Percentiles rank a stretch among this genome's conserved stretches.
Conservation (phyloP, 2,797 vertebrate genomes). For the Cyprinodon diabolis region DNA sequence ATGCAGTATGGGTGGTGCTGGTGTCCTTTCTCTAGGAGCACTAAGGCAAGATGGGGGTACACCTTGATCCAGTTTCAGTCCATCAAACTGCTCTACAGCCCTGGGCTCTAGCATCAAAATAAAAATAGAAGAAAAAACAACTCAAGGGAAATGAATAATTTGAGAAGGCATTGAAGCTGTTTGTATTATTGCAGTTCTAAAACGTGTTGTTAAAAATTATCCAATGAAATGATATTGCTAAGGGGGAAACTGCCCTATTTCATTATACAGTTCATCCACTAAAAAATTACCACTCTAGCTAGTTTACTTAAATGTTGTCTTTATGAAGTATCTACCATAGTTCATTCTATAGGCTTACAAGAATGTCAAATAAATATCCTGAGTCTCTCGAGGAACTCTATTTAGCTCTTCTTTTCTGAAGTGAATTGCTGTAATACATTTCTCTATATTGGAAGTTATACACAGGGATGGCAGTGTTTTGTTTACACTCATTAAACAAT, state of each 20-base stretch:
- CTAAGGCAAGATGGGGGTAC: background rate
- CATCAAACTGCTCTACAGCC: background rate
- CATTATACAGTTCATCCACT: background rate
- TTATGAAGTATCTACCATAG: background rate
- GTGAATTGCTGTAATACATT: constrained; percentile 41
- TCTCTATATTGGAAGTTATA: constrained; percentile 27
- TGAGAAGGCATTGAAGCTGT: background rate
- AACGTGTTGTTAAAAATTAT: background rate
- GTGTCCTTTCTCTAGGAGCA: background rate
- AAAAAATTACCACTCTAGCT: background rate
- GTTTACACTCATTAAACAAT: constrained; percentile 44
- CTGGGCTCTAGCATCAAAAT: background rate
- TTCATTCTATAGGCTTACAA: background rate
- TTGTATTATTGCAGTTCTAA: background rate
- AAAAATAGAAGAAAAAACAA: background rate
- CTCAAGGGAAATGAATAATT: background rate
- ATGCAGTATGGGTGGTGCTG: background rate
- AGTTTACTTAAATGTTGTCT: constrained; percentile 1
- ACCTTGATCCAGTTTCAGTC: background rate
- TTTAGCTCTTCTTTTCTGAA: constrained; percentile 6
- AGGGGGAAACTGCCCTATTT: background rate
- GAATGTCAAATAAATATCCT: background rate
- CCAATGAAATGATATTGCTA: background rate
- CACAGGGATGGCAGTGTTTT: constrained; percentile 17
- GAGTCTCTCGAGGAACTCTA: background rate